Evolutionary conservation across 1,140 invertebrate genomes (phyloP).

Genomic region (Drosophila littoralis): DNA sequence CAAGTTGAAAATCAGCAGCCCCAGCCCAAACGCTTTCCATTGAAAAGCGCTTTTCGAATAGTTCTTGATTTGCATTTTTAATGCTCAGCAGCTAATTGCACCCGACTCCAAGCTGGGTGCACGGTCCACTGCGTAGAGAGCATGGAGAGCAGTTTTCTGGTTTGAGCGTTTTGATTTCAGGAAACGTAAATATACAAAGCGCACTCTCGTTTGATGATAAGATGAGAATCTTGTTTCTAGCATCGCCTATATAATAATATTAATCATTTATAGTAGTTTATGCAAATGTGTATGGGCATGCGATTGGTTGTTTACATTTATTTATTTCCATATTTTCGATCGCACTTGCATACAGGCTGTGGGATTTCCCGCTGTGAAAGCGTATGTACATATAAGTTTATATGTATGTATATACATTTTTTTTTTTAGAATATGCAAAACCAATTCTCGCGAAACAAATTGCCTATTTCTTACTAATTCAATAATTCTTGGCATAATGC

Average conservation of each 20-base stretch:
- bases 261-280: constrained; percentile 3
- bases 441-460: too few relatives aligned
- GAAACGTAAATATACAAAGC: constrained; percentile 9
- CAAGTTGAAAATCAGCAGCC: neutral
- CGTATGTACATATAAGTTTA: too few relatives aligned
- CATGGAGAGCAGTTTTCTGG: neutral
- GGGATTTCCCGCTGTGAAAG: too few relatives aligned
- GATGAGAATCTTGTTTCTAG: constrained; percentile 21
- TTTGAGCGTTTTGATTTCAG: constrained; percentile 3
- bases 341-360: neutral
- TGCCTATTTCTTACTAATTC: too few relatives aligned
- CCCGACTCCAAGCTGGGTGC: neutral
- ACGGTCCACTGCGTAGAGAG: neutral
- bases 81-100: constrained; percentile 3
- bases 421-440: too few relatives aligned
- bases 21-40: neutral
- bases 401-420: too few relatives aligned
- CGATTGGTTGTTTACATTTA: neutral
- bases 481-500: too few relatives aligned
- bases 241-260: constrained; percentile 5
- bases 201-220: constrained; percentile 7
- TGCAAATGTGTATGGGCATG: neutral
- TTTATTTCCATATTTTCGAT: neutral
- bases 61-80: neutral
- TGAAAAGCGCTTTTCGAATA: neutral